phyloP scores from a whole-genome alignment of 2,797 vertebrate species.

The Setipinna tenuifilis region DNA sequence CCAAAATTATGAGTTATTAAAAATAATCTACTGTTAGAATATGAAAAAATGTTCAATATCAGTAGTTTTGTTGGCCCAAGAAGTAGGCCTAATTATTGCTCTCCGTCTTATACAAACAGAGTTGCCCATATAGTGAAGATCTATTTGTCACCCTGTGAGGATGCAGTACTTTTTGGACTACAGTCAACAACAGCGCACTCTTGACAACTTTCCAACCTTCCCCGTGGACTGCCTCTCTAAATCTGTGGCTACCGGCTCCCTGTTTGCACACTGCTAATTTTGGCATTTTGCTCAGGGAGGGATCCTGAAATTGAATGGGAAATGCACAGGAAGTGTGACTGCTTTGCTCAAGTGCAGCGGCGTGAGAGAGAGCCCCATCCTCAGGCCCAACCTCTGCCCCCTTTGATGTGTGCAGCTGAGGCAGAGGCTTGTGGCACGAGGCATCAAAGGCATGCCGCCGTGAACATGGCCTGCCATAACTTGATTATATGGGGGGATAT shows the following conservation, averaged over 20 bases:
- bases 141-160: not conserved
- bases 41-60: not conserved
- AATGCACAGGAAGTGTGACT: conserved; percentile 1
- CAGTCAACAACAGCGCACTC: not conserved
- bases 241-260: not conserved
- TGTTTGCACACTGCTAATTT: not conserved
- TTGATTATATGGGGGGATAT: conserved; percentile 44
- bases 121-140: not conserved
- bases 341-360: conserved; percentile 17
- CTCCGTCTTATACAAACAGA: not conserved
- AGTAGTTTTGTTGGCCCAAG: not conserved
- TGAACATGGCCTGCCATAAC: conserved; percentile 45
- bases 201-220: not conserved
- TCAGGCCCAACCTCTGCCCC: conserved; percentile 57
- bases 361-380: not conserved
- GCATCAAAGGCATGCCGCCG: conserved; percentile 62
- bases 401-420: conserved; percentile 67
- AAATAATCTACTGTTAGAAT: not conserved
- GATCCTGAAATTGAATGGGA: conserved; percentile 4
- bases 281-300: conserved; percentile 15
- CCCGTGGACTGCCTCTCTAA: not conserved
- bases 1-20: not conserved
- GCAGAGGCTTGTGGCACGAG: conserved; percentile 59
- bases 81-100: not conserved
- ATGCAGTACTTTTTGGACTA: conserved; percentile 1